Conservation (phyloP, 2,888 invertebrate genomes). For the Danaus chrysippus region DNA sequence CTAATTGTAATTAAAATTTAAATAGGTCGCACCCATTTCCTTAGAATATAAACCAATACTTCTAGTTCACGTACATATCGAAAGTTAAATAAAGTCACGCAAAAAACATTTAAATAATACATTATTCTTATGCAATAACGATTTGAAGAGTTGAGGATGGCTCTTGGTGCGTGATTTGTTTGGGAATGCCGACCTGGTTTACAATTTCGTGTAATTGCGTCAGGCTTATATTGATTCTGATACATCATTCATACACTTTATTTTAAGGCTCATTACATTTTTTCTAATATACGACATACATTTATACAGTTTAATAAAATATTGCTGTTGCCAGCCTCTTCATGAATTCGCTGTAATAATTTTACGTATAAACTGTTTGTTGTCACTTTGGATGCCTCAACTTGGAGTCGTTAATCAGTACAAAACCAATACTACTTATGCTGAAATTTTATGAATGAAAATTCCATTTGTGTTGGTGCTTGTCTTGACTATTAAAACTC, state of each 20-base stretch:
- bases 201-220: conserved; percentile 33
- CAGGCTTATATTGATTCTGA: conserved; percentile 18
- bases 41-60: neutral
- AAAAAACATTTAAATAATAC: conserved; percentile 43
- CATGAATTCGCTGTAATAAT: too few species aligned
- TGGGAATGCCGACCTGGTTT: conserved; percentile 66
- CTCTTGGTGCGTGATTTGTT: conserved; percentile 42
- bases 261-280: neutral
- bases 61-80: conserved; percentile 8
- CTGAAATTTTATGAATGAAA: too few species aligned
- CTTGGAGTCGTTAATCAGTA: too few species aligned
- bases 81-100: conserved; percentile 41
- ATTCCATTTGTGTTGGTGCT: too few species aligned
- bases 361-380: too few species aligned
- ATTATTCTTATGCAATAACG: conserved; percentile 47
- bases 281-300: neutral
- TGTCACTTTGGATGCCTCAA: too few species aligned
- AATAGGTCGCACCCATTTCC: neutral
- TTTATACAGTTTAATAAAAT: neutral
- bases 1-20: neutral
- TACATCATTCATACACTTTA: conserved; percentile 9
- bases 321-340: too few species aligned
- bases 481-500: too few species aligned
- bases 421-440: too few species aligned
- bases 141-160: conserved; percentile 49